Percentiles rank a stretch among this genome's conserved stretches.
phyloP scores from a whole-genome alignment of 2,797 vertebrate species.

The Petrocephalus sullivani region DNA sequence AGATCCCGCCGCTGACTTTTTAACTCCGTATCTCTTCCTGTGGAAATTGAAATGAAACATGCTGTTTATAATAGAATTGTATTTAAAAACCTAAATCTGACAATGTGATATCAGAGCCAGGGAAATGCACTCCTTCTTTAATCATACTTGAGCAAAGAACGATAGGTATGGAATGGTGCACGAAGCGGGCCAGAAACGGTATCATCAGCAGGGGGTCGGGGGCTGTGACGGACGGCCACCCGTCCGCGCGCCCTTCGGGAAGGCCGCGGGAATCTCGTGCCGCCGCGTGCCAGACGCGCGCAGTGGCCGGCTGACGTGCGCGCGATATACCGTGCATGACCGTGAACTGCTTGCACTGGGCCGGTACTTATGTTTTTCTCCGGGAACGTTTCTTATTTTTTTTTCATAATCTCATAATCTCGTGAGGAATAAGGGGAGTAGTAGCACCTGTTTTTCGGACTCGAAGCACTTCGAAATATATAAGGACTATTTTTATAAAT shows the following conservation, averaged over 20 bases:
- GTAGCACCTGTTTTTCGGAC: too few species aligned
- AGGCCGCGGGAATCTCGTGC: neutral
- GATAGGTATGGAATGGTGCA: conserved; percentile 16
- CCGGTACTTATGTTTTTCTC: too few species aligned
- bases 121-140: conserved; percentile 6
- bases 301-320: neutral
- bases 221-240: neutral
- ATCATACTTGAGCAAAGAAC: conserved; percentile 16
- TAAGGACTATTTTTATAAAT: neutral
- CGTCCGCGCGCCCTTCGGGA: neutral
- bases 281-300: neutral
- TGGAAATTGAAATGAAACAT: neutral
- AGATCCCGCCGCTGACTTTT: neutral
- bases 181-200: neutral
- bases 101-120: neutral
- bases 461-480: too few species aligned
- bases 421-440: too few species aligned
- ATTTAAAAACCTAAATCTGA: conserved; percentile 15
- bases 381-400: too few species aligned
- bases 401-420: too few species aligned
- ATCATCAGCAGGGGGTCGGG: neutral
- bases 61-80: neutral
- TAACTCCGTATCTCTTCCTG: neutral
- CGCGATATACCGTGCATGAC: too few species aligned
- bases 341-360: too few species aligned